Base-by-base conservation (phyloP, 2,888 invertebrate genomes). In the Protonemura montana region DNA sequence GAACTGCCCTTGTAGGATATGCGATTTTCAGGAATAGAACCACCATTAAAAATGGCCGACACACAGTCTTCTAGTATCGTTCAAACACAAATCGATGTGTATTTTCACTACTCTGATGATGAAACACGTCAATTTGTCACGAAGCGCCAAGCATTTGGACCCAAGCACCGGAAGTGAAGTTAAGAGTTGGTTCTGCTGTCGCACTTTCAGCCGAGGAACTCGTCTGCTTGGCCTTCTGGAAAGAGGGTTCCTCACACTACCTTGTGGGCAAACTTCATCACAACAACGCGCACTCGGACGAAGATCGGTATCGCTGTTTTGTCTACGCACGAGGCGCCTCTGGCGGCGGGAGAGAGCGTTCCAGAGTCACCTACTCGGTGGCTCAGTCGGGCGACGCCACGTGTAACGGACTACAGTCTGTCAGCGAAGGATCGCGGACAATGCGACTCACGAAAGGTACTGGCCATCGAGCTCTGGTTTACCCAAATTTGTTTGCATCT, bases 301-400 rank as follows among this genome's bases (percentile, higher is more conserved):
- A 96, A 89, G 96, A 96, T 89, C 94, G 95, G 82, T 97, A 96
- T 91, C 94, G 96, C 92, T 97, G 97, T 89, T 97, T 97, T 92
- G 94, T 97, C 87, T 96, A 96, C 92, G 95, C 95, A 89, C 59
- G 84, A 0, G 29, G 86, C 28, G 29, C 26, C n/a, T 42, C 42
- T 10, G 88, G 16, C 85, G 59, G 29, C 59, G 76, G 35, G n/a
- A 76, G 85, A 2, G 85, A 85, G 85, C 87, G 86, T 29, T 87
- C 88, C 10, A 82, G 85, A 21, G 29, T 81, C 76, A 86, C 85
- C 26, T 88, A 87, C 78, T 86, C 87, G 82, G 86, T 88, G 41
- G 88, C 88, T 0, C 88, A 96, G 90, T 95, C 95, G 0, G 96
- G 95, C 0, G 96, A 97, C 90, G 96, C 96, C 21, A 95, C 96